Conservation (phyloP, 1,140 invertebrate species). For the Drosophila erecta region DNA sequence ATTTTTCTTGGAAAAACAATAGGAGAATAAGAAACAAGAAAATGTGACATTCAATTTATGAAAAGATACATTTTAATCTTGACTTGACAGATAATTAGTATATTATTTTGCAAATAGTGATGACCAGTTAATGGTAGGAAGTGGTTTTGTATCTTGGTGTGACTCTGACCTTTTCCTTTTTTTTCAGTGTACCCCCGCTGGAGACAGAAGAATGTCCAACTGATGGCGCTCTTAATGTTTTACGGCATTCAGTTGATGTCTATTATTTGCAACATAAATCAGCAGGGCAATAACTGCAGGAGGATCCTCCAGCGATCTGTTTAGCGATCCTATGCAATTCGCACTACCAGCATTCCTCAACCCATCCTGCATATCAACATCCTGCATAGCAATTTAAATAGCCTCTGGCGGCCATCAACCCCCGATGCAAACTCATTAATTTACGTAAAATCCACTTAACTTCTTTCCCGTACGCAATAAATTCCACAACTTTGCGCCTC, state of each 20-base stretch:
- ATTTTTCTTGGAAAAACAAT: too few species aligned
- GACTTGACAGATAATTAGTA: too few species aligned
- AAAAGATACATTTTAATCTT: too few species aligned
- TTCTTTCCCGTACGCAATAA: constrained; percentile 77
- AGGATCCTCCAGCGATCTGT: constrained; percentile 28
- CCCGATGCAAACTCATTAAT: constrained; percentile 67
- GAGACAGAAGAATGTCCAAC: constrained; percentile 55
- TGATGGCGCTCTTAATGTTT: constrained; percentile 62
- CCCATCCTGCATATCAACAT: constrained; percentile 4
- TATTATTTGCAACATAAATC: constrained; percentile 48
- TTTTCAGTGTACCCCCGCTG: constrained; percentile 8
- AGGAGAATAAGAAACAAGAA: too few species aligned
- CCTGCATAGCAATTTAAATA: constrained; percentile 39
- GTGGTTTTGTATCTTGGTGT: too few species aligned
- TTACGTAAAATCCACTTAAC: constrained; percentile 84
- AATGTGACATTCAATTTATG: too few species aligned
- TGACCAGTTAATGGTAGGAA: too few species aligned
- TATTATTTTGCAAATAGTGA: too few species aligned
- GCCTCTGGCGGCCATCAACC: constrained; percentile 13
- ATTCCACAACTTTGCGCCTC: constrained; percentile 84
- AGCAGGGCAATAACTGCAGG: constrained; percentile 27
- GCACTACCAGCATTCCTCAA: constrained; percentile 20
- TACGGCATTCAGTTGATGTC: constrained; percentile 55
- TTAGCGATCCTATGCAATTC: constrained; percentile 21
- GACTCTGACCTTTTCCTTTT: not conserved